A percentile compares a stretch with the other conserved stretches of the same genome.
These are phyloP conservation scores for Mystacornis crossleyi DNA, from an alignment of 2,113 vertebrate genomes.

Conservation along the genomic window DNA sequence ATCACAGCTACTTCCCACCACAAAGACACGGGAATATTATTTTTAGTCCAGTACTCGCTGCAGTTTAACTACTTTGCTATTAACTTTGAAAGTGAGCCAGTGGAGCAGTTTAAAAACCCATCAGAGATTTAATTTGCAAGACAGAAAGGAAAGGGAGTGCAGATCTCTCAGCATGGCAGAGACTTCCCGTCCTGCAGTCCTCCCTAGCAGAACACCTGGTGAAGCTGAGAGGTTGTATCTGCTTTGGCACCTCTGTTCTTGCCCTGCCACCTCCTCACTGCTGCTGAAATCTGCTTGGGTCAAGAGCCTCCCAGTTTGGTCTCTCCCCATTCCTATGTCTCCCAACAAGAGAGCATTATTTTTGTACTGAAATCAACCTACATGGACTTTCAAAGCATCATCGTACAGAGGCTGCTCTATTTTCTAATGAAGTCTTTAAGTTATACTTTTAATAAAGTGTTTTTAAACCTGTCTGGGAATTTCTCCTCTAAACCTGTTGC, in stretches of 20 bases:
- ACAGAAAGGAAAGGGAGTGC: background rate
- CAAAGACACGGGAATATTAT: background rate
- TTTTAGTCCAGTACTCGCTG: background rate
- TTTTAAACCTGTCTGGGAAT: background rate
- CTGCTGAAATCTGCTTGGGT: background rate
- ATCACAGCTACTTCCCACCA: background rate
- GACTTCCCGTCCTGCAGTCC: background rate
- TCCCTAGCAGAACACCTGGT: background rate
- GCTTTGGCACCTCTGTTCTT: background rate
- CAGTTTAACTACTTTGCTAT: background rate
- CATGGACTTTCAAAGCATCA: background rate
- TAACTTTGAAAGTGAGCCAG: background rate
- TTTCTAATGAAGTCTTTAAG: slow-evolving; percentile 26
- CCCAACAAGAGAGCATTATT: background rate
- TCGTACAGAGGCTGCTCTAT: background rate
- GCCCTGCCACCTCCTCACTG: background rate
- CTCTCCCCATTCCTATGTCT: background rate
- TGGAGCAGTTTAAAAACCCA: background rate
- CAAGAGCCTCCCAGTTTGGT: background rate
- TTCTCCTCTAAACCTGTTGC: background rate
- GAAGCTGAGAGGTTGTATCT: background rate
- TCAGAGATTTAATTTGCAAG: background rate
- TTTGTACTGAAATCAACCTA: background rate
- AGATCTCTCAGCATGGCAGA: background rate
- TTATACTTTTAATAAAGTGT: slow-evolving; percentile 56